Evolutionary conservation across 2,113 vertebrate genomes (phyloP).

Genomic region (Ophiodon elongatus): DNA sequence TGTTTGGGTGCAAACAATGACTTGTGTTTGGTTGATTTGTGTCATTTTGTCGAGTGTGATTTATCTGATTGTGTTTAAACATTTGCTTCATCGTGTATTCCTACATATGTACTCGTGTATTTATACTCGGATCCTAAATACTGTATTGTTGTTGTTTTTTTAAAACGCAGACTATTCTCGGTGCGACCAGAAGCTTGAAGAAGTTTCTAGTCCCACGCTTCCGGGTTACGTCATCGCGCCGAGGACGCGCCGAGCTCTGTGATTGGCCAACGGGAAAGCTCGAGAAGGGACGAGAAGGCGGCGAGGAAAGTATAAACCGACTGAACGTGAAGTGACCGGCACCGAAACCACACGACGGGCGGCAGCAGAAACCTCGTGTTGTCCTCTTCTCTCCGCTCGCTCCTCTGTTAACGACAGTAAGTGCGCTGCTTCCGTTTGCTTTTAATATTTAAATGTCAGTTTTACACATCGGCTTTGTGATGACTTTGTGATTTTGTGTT

Average conservation of each 20-base stretch:
- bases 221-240: slow-evolving; percentile 58
- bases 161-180: not conserved
- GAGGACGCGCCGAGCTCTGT: not conserved
- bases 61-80: not conserved
- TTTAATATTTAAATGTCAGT: not conserved
- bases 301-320: not conserved
- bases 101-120: not conserved
- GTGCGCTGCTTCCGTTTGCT: not conserved
- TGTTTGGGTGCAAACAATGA: not conserved
- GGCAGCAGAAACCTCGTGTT: too few species aligned
- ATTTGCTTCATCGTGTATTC: not conserved
- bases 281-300: not conserved
- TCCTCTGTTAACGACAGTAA: not conserved
- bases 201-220: not conserved
- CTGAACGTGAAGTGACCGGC: not conserved
- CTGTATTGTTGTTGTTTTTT: not conserved
- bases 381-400: fast-evolving
- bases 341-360: not conserved
- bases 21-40: not conserved
- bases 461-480: not conserved
- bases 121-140: too few species aligned
- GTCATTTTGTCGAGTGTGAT: not conserved
- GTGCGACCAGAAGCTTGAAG: not conserved
- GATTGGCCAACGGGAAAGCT: slow-evolving; percentile 1
- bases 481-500: not conserved